Conservation (phyloP, 2,888 invertebrate species). For the Cistogaster globosa region DNA sequence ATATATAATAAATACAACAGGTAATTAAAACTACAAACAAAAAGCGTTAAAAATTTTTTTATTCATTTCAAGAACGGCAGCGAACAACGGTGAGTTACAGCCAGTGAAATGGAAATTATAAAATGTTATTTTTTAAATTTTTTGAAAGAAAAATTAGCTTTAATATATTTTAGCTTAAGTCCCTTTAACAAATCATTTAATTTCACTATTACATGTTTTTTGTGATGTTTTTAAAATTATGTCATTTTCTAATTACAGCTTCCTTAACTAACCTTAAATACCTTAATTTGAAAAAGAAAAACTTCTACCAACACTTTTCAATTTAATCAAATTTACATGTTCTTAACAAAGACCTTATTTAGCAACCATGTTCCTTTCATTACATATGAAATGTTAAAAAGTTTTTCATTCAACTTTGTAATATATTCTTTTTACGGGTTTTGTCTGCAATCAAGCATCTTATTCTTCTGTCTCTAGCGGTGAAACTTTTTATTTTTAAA, state of each 20-base stretch:
- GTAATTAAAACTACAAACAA: too few species aligned
- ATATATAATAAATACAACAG: too few species aligned
- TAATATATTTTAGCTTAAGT: too few species aligned
- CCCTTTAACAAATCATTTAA: too few species aligned
- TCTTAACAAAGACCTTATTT: neutral
- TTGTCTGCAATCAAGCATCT: conserved; percentile 25
- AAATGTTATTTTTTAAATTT: too few species aligned
- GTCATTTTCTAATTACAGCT: neutral
- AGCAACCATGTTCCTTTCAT: neutral
- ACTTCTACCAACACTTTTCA: neutral
- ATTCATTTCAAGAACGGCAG: too few species aligned
- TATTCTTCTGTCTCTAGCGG: neutral
- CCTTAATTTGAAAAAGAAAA: neutral
- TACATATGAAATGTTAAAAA: conserved; percentile 13
- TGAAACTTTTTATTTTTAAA: conserved; percentile 16
- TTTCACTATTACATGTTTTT: too few species aligned
- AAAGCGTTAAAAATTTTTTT: too few species aligned
- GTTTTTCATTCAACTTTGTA: conserved; percentile 21
- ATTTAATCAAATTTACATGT: neutral
- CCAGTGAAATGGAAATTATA: too few species aligned
- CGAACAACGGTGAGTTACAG: too few species aligned
- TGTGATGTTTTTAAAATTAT: too few species aligned
- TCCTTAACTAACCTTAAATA: neutral
- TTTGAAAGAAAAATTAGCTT: too few species aligned
- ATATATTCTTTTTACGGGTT: conserved; percentile 15